Evolutionary conservation across 2,888 invertebrate genomes (phyloP).

Genomic region (Leptothorax acervorum): DNA sequence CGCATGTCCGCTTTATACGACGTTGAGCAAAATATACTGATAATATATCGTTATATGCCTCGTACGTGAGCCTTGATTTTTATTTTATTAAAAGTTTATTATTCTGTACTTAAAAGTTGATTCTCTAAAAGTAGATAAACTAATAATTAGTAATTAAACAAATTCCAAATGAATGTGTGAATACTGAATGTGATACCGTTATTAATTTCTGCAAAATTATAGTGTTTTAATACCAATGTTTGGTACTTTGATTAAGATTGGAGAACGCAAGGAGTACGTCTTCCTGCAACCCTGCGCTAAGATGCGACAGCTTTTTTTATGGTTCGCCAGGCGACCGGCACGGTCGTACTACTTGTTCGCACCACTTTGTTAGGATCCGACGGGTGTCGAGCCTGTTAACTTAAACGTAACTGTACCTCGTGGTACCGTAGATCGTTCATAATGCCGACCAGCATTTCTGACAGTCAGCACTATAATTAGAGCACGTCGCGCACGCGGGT

Average conservation of each 20-base stretch:
- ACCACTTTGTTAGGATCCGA: conserved; percentile 43
- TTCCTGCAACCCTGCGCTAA: background rate
- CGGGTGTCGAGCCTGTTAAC: conserved; percentile 58
- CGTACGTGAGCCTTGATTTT: background rate
- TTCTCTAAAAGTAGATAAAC: background rate
- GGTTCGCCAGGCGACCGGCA: background rate
- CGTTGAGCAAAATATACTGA: background rate
- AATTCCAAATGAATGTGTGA: background rate
- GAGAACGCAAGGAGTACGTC: background rate
- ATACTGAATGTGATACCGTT: background rate
- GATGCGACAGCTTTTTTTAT: background rate
- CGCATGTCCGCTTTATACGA: background rate
- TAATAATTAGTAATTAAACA: conserved; percentile 1
- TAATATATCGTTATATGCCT: background rate
- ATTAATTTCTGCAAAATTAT: background rate
- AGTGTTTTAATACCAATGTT: background rate
- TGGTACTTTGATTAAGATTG: background rate
- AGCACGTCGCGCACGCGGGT: conserved; percentile 71
- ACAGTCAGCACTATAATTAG: conserved; percentile 77
- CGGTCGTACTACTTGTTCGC: conserved; percentile 23
- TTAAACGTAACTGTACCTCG: conserved; percentile 75
- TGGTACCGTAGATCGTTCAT: conserved; percentile 75
- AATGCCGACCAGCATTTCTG: conserved; percentile 74
- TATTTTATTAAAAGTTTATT: background rate
- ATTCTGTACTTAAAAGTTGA: background rate